Evolutionary conservation across 2,888 invertebrate genomes (phyloP).

Genomic region (Tachina lurida): DNA sequence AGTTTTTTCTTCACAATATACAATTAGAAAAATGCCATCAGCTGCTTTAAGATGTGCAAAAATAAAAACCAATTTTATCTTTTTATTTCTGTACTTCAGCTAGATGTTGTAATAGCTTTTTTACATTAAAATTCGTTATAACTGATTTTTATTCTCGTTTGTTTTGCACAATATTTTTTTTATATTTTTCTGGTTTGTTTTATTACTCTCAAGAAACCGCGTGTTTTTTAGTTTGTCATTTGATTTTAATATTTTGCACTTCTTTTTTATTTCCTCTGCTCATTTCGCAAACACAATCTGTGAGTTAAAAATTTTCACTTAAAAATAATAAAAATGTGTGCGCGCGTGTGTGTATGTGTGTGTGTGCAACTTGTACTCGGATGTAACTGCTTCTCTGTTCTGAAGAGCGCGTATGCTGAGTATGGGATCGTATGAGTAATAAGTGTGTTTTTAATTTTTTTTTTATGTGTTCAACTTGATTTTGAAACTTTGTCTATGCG

Average conservation of each 20-base stretch:
- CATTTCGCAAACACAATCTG: not conserved
- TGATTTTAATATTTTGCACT: slow-evolving; percentile 4
- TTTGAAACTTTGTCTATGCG: slow-evolving; percentile 46
- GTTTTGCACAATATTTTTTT: not conserved
- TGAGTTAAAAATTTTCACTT: slow-evolving; percentile 3
- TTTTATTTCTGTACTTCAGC: not conserved
- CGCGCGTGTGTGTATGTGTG: slow-evolving; percentile 21
- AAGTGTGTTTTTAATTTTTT: slow-evolving; percentile 27
- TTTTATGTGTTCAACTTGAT: slow-evolving; percentile 30
- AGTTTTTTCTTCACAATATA: too few relatives aligned
- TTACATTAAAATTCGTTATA: slow-evolving; percentile 5
- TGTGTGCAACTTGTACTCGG: slow-evolving; percentile 3
- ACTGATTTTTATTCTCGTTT: not conserved
- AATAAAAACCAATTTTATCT: not conserved
- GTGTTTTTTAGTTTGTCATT: slow-evolving; percentile 24
- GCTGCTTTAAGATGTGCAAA: too few relatives aligned
- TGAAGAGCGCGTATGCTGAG: slow-evolving; percentile 31
- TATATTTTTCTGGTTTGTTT: not conserved
- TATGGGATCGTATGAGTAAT: slow-evolving; percentile 69
- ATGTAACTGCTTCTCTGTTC: slow-evolving; percentile 22
- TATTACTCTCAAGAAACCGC: slow-evolving; percentile 7
- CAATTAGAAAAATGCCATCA: too few relatives aligned
- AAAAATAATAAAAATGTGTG: not conserved
- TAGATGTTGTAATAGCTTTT: slow-evolving; percentile 1
- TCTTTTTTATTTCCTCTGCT: not conserved